Evolutionary conservation across 1,140 invertebrate genomes (phyloP).

Genomic region (Diabrotica undecimpunctata): DNA sequence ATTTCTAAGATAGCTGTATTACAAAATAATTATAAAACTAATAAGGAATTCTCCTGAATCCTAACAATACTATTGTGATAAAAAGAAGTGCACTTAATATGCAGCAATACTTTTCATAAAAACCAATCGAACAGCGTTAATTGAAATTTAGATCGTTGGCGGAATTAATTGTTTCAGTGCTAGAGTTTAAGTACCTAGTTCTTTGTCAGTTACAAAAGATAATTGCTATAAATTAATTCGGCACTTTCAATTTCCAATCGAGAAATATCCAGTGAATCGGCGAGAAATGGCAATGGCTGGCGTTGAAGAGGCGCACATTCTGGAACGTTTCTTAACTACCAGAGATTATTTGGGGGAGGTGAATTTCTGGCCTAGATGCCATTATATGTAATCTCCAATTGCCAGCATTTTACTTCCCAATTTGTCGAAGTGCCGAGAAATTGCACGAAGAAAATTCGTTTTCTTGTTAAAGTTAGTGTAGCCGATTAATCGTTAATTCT

Average conservation of each 20-base stretch:
- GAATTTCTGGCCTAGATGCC: background rate
- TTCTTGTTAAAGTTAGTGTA: background rate
- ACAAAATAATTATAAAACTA: too few species aligned
- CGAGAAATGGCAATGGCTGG: background rate
- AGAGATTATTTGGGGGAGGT: slow-evolving; percentile 1
- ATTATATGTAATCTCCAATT: slow-evolving; percentile 3
- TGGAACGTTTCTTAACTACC: background rate
- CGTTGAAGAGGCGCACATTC: background rate
- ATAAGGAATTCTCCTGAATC: too few species aligned
- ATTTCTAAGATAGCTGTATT: too few species aligned
- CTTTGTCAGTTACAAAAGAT: background rate
- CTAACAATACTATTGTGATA: too few species aligned
- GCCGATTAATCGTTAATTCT: background rate
- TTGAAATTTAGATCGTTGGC: too few species aligned
- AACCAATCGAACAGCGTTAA: too few species aligned
- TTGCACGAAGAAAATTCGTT: background rate
- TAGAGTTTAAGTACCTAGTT: too few species aligned
- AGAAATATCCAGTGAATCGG: background rate
- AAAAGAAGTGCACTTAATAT: too few species aligned
- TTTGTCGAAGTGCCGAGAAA: background rate
- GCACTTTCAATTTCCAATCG: slow-evolving; percentile 2
- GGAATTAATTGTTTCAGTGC: too few species aligned
- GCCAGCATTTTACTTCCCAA: background rate
- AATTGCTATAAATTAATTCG: slow-evolving; percentile 1
- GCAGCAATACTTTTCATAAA: too few species aligned